These are phyloP conservation scores for Cassiopea andromeda DNA, from an alignment of 30 jellyfish, hydroid and myxozoan species.

Conservation along the genomic window DNA sequence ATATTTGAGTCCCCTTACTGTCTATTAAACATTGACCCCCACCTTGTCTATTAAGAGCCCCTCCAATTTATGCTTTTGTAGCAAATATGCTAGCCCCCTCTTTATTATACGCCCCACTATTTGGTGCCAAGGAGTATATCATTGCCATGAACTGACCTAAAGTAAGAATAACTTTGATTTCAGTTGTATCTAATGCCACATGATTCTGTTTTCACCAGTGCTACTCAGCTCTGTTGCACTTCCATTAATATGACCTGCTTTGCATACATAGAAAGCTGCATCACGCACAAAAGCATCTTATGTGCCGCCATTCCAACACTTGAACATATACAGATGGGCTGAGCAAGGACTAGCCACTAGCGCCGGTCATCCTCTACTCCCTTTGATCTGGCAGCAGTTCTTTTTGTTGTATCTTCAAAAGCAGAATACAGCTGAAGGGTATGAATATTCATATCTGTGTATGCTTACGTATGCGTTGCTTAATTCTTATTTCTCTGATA, in stretches of 20 bases:
- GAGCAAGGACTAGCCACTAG: conserved; percentile 87
- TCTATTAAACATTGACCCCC: too few species aligned
- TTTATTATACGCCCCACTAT: too few species aligned
- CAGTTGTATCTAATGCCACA: neutral
- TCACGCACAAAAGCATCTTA: conserved; percentile 58
- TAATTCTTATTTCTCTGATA: too few species aligned
- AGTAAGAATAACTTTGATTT: too few species aligned
- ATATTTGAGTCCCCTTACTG: too few species aligned
- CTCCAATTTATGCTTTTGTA: too few species aligned
- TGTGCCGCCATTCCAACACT: conserved; percentile 72
- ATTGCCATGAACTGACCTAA: too few species aligned
- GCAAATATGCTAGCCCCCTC: too few species aligned
- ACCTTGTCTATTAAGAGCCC: too few species aligned
- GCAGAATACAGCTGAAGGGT: conserved; percentile 80
- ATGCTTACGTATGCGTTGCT: neutral
- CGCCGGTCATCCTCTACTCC: conserved; percentile 84
- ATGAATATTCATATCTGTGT: neutral
- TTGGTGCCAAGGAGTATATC: too few species aligned
- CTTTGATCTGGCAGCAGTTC: conserved; percentile 92
- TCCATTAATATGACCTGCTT: neutral
- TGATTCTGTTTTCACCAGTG: neutral
- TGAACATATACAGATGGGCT: conserved; percentile 92
- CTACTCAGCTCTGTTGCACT: neutral
- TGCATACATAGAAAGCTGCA: conserved; percentile 57
- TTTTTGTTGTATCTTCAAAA: conserved; percentile 74